Conservation (phyloP, 2,113 vertebrate species). For the Hoplias malabaricus region DNA sequence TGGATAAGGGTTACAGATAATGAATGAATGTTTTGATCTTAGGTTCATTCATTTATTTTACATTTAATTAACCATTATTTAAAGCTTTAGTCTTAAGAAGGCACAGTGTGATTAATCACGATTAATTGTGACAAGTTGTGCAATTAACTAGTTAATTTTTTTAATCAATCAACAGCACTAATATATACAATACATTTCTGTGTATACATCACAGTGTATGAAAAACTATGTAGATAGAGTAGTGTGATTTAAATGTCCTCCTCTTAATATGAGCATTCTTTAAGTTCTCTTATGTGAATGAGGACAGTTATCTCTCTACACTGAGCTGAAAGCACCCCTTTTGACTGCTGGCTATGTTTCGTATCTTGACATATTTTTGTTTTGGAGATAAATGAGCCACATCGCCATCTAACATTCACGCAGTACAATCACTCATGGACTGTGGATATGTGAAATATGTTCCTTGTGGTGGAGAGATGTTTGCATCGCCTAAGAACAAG, state of each 20-base stretch:
- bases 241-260: no score
- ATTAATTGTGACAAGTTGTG: no score
- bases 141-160: no score
- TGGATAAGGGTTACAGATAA: no score
- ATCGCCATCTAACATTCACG: neutral
- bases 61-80: no score
- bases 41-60: no score
- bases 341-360: neutral
- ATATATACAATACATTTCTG: no score
- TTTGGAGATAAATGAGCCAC: neutral
- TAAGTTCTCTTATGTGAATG: neutral
- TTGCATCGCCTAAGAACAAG: neutral
- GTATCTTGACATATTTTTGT: neutral
- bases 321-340: neutral
- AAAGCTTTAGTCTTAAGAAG: no score
- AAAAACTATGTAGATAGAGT: no score
- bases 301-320: neutral
- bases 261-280: neutral
- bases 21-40: no score
- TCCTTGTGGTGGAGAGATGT: neutral
- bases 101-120: neutral
- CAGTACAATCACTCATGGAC: neutral
- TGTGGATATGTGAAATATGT: neutral
- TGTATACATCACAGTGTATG: no score
- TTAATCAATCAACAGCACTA: no score